Percentiles rank a stretch among this genome's conserved stretches.
Conservation (phyloP, 1,140 invertebrate species). For the Himalopsyche phryganea region DNA sequence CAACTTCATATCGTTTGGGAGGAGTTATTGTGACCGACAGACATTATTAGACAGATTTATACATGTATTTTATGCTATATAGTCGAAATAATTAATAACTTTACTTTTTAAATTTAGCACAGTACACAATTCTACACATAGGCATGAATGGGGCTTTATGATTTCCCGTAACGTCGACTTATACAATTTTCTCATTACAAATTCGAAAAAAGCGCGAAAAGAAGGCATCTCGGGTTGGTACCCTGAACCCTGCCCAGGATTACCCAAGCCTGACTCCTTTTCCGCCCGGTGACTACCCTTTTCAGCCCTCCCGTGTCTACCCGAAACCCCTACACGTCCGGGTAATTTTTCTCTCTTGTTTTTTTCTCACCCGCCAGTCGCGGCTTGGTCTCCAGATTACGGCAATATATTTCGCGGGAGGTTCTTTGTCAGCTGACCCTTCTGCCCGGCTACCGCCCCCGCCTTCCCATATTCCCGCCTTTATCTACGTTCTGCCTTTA, state of each 20-base stretch:
- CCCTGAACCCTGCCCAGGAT: too few relatives aligned
- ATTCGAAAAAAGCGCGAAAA: constrained; percentile 17
- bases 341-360: constrained; percentile 21
- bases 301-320: not conserved
- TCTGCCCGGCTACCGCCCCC: not conserved
- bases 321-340: not conserved
- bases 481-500: constrained; percentile 4
- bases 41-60: too few relatives aligned
- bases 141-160: too few relatives aligned
- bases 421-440: constrained; percentile 1
- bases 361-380: not conserved
- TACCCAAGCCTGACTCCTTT: too few relatives aligned
- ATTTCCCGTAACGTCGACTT: constrained; percentile 12
- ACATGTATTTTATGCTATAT: too few relatives aligned
- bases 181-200: constrained; percentile 18
- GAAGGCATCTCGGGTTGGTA: not conserved
- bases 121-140: too few relatives aligned
- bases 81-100: too few relatives aligned
- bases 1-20: too few relatives aligned
- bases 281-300: not conserved
- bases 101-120: too few relatives aligned
- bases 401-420: constrained; percentile 17
- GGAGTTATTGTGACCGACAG: too few relatives aligned
- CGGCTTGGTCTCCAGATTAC: constrained; percentile 18
- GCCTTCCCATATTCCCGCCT: constrained; percentile 5